Conservation (phyloP, 2,888 invertebrate genomes). For the Lasioglossum villosulum region DNA sequence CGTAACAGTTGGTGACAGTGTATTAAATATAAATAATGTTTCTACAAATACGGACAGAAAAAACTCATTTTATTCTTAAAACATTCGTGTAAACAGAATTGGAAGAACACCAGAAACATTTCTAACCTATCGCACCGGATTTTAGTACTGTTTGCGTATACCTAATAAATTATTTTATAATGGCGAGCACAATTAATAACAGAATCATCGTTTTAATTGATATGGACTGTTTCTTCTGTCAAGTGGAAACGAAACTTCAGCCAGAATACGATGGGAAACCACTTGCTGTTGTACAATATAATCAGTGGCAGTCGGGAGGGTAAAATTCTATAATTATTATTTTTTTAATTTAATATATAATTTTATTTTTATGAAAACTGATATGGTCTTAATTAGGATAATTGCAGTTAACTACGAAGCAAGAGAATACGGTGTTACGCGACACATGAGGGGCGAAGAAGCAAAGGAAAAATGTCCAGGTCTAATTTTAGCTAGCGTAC, state of each 20-base stretch:
- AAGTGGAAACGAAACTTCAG: slow-evolving; percentile 97
- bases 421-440: slow-evolving; percentile 94
- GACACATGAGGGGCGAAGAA: slow-evolving; percentile 96
- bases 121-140: background rate
- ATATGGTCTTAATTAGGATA: slow-evolving; percentile 87
- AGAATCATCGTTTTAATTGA: slow-evolving; percentile 92
- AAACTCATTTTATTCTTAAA: background rate
- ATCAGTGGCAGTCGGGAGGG: slow-evolving; percentile 97
- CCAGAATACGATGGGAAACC: slow-evolving; percentile 94
- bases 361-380: background rate
- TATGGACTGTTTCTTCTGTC: slow-evolving; percentile 99
- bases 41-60: background rate
- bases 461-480: slow-evolving; percentile 95
- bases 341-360: no score
- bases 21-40: background rate
- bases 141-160: background rate
- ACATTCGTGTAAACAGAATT: background rate
- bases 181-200: slow-evolving; percentile 41
- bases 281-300: slow-evolving; percentile 98
- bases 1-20: background rate
- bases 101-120: background rate
- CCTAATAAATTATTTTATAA: slow-evolving; percentile 9
- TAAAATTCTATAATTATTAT: slow-evolving; percentile 82
- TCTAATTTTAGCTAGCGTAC: slow-evolving; percentile 93
- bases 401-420: slow-evolving; percentile 99